A percentile compares a stretch with the other conserved stretches of the same genome.
Evolutionary conservation across 2,113 vertebrate species (phyloP).

Genomic region (Eidolon helvum): DNA sequence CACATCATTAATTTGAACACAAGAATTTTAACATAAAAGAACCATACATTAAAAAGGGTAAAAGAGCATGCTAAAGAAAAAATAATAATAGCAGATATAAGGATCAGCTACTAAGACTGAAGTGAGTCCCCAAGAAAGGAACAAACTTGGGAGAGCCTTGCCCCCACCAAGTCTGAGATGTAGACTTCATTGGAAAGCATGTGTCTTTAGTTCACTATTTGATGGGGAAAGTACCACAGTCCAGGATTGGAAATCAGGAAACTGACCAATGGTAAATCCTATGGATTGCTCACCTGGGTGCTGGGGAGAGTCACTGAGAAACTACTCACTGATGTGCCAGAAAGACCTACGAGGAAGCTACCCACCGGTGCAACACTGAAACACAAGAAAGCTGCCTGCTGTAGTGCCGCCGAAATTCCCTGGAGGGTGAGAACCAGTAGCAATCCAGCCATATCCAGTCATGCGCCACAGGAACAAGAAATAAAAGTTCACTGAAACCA

Average conservation of each 20-base stretch:
- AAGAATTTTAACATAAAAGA: not conserved
- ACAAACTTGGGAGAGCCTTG: not conserved
- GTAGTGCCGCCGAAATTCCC: not conserved
- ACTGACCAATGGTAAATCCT: not conserved
- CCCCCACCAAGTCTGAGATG: not conserved
- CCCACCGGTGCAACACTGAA: not conserved
- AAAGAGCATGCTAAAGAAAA: not conserved
- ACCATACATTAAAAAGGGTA: not conserved
- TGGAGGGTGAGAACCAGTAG: not conserved
- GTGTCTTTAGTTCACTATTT: not conserved
- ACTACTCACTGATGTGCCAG: not conserved
- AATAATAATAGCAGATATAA: not conserved
- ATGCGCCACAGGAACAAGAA: not conserved
- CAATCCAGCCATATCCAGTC: not conserved
- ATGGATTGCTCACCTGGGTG: not conserved
- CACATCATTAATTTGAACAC: not conserved
- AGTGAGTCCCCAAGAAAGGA: not conserved
- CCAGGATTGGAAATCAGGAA: not conserved
- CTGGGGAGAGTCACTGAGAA: not conserved
- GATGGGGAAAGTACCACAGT: not conserved
- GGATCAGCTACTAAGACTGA: not conserved
- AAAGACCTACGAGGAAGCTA: not conserved
- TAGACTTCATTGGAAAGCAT: not conserved
- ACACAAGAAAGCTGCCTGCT: not conserved
- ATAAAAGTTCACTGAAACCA: not conserved